phyloP scores from a whole-genome alignment of 2,888 invertebrate species.

The Rapana venosa region DNA sequence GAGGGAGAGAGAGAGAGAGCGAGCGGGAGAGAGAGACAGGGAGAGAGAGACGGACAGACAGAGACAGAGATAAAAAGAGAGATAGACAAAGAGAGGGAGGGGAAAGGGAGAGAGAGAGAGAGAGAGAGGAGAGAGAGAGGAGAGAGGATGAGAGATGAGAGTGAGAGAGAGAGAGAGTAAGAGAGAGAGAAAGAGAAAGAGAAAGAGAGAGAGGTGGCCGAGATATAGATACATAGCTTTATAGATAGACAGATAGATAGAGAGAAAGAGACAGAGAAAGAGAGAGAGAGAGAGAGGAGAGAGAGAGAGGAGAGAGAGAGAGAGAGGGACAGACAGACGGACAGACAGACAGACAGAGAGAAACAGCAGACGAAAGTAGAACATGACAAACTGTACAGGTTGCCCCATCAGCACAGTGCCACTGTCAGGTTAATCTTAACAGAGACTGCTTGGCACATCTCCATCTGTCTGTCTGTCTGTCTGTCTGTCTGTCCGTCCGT shows the following conservation, averaged over 20 bases:
- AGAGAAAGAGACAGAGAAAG: too few species aligned
- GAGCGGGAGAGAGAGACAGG: not conserved
- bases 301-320: constrained; percentile 36
- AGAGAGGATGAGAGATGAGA: not conserved
- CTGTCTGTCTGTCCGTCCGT: too few species aligned
- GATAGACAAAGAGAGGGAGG: not conserved
- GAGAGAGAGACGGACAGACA: not conserved
- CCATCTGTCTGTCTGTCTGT: too few species aligned
- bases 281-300: not conserved
- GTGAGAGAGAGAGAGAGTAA: not conserved
- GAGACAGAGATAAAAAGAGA: not conserved
- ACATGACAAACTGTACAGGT: too few species aligned
- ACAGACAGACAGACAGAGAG: not conserved
- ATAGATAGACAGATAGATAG: too few species aligned
- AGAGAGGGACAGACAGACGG: constrained; percentile 38
- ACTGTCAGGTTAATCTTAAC: too few species aligned
- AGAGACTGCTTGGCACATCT: too few species aligned
- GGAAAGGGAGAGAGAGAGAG: not conserved
- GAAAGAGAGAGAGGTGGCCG: not conserved
- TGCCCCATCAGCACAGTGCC: too few species aligned
- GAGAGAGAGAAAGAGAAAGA: not conserved
- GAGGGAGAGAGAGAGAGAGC: not conserved
- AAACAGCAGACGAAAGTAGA: too few species aligned
- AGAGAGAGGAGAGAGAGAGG: not conserved
- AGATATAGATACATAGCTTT: too few species aligned